Conservation (phyloP, 2,888 invertebrate species). For the Catocala nupta region DNA sequence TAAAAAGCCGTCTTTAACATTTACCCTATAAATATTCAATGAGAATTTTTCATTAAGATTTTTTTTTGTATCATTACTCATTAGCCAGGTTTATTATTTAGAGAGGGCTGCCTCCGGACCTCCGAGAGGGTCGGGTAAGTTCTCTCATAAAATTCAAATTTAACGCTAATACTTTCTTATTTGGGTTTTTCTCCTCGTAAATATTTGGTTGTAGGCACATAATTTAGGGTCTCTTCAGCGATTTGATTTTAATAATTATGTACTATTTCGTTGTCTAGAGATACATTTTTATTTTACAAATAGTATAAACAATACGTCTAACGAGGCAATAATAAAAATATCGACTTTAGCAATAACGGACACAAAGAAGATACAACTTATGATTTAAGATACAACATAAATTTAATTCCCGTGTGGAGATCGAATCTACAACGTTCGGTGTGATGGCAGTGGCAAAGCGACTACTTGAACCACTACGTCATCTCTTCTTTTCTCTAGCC, state of each 20-base stretch:
- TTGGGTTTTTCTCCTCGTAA: slow-evolving; percentile 47
- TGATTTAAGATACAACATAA: too few species aligned
- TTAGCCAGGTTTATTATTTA: slow-evolving; percentile 72
- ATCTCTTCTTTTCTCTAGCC: too few species aligned
- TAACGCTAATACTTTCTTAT: slow-evolving; percentile 61
- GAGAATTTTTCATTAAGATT: slow-evolving; percentile 54
- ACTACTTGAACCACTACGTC: too few species aligned
- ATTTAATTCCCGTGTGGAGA: too few species aligned
- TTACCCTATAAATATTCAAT: slow-evolving; percentile 58
- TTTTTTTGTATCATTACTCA: slow-evolving; percentile 73
- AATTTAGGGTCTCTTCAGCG: slow-evolving; percentile 34
- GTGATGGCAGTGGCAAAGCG: too few species aligned
- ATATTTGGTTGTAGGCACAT: slow-evolving; percentile 45
- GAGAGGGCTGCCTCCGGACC: slow-evolving; percentile 52
- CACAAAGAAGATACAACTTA: too few species aligned
- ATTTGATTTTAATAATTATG: slow-evolving; percentile 14
- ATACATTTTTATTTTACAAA: neutral
- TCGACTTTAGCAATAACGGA: too few species aligned
- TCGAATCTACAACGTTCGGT: too few species aligned
- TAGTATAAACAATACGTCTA: neutral
- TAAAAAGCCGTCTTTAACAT: slow-evolving; percentile 43
- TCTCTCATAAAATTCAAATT: slow-evolving; percentile 69
- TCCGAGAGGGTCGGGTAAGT: slow-evolving; percentile 56
- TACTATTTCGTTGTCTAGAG: neutral
- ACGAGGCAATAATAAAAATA: neutral